phyloP scores from a whole-genome alignment of 2,888 invertebrate genomes.

The Barypeithes pellucidus region DNA sequence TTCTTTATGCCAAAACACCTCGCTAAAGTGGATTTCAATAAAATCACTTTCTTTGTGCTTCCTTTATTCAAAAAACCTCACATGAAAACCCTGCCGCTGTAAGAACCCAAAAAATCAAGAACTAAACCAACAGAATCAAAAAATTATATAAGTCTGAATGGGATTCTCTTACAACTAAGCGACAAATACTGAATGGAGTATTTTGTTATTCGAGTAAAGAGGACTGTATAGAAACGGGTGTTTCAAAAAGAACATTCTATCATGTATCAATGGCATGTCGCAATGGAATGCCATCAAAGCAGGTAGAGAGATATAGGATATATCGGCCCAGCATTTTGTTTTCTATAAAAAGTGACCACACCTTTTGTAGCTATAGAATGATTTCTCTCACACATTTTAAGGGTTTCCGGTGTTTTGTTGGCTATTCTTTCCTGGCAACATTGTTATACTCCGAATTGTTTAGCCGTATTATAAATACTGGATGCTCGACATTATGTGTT shows the following conservation, averaged over 20 bases:
- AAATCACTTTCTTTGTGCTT: neutral
- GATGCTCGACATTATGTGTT: constrained; percentile 64
- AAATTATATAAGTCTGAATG: constrained; percentile 39
- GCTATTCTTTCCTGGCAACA: constrained; percentile 67
- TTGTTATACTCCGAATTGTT: constrained; percentile 68
- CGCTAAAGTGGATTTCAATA: neutral
- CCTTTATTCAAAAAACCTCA: neutral
- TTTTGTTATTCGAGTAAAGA: constrained; percentile 61
- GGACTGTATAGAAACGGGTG: constrained; percentile 52
- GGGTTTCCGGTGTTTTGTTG: constrained; percentile 70
- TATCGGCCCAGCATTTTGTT: constrained; percentile 63
- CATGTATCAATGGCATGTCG: constrained; percentile 68
- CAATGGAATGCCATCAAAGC: constrained; percentile 67
- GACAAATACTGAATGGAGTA: constrained; percentile 65
- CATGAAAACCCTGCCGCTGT: constrained; percentile 21
- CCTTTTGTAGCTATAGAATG: constrained; percentile 68
- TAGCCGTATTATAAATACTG: constrained; percentile 66
- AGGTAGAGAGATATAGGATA: constrained; percentile 63
- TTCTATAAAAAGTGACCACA: constrained; percentile 72
- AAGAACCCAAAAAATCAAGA: constrained; percentile 20
- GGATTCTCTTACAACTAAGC: constrained; percentile 53
- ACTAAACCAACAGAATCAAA: constrained; percentile 20
- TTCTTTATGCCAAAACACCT: neutral
- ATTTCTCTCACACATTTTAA: constrained; percentile 70
- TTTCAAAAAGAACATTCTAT: constrained; percentile 66